These are phyloP conservation scores for Amphipyra berbera DNA, from an alignment of 2,888 invertebrate genomes.

Conservation along the genomic window DNA sequence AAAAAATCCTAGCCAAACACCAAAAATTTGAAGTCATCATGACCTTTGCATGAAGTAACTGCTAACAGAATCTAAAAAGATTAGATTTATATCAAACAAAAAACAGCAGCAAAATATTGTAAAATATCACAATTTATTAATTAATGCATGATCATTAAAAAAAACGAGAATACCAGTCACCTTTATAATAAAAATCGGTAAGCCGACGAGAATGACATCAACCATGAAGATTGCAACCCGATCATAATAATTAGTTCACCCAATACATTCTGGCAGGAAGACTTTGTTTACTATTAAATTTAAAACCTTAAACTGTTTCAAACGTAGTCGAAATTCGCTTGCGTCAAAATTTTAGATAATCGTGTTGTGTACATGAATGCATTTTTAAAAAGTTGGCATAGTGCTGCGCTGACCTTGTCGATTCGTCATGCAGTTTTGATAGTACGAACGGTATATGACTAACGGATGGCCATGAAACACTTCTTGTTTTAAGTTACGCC, in stretches of 20 bases:
- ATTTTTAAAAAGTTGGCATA: slow-evolving; percentile 54
- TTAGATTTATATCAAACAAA: background rate
- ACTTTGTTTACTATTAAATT: slow-evolving; percentile 9
- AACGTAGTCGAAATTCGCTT: slow-evolving; percentile 7
- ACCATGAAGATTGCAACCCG: slow-evolving; percentile 22
- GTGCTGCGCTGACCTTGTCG: slow-evolving; percentile 53
- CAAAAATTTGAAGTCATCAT: no score
- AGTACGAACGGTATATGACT: slow-evolving; percentile 40
- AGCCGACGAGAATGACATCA: slow-evolving; percentile 42
- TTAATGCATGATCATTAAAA: slow-evolving; percentile 2
- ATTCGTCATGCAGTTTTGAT: slow-evolving; percentile 54
- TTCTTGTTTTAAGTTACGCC: slow-evolving; percentile 34
- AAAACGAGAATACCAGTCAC: slow-evolving; percentile 21
- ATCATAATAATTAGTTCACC: slow-evolving; percentile 23
- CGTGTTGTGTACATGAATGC: slow-evolving; percentile 27
- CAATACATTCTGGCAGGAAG: slow-evolving; percentile 23
- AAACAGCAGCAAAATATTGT: background rate
- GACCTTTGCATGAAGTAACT: no score
- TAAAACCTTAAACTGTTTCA: fast-evolving
- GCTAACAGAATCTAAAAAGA: no score
- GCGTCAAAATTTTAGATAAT: slow-evolving; percentile 4
- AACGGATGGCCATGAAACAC: slow-evolving; percentile 38
- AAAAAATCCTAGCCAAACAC: no score
- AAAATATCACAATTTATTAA: background rate
- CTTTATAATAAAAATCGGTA: slow-evolving; percentile 20